phyloP scores from a whole-genome alignment of 2,113 vertebrate genomes.

The Ictalurus furcatus region DNA sequence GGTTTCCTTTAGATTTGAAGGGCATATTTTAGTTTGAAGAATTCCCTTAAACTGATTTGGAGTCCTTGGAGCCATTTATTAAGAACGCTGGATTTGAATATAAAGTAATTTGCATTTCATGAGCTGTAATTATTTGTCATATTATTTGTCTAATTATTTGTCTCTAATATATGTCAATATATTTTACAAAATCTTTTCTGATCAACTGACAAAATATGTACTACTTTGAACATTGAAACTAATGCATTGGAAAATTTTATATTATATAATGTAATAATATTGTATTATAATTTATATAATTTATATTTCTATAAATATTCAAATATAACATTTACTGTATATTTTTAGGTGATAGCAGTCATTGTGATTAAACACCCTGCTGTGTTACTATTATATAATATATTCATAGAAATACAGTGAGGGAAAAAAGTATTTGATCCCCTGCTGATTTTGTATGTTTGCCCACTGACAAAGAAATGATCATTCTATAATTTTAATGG shows the following conservation, averaged over 20 bases:
- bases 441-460: too few species aligned
- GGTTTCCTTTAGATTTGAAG: neutral
- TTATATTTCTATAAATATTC: neutral
- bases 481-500: too few species aligned
- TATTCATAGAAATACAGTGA: neutral
- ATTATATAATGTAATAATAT: neutral
- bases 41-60: neutral
- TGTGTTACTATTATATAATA: neutral
- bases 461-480: too few species aligned
- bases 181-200: neutral
- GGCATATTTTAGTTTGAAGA: neutral
- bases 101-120: constrained; percentile 6
- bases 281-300: neutral
- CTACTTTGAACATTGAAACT: neutral
- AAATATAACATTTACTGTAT: neutral
- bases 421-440: too few species aligned
- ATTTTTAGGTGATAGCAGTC: neutral
- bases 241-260: neutral
- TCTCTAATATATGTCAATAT: too few species aligned
- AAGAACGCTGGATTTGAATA: neutral
- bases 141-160: too few species aligned
- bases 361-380: neutral
- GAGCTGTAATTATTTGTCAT: too few species aligned
- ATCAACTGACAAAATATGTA: neutral
- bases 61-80: neutral